Base-by-base conservation (phyloP, 2,888 invertebrate genomes). In the Dynastes hyllus region DNA sequence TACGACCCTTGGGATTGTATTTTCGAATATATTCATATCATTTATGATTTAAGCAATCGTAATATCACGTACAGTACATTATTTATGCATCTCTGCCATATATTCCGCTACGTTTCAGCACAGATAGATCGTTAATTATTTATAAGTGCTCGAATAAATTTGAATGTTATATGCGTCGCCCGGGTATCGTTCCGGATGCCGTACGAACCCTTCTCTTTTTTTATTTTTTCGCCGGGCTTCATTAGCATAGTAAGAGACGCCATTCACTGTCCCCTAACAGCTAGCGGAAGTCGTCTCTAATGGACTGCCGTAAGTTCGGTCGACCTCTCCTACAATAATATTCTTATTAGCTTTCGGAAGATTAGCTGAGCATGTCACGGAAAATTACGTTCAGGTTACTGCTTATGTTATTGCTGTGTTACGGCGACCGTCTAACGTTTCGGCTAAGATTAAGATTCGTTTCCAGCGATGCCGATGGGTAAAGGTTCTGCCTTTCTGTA, bases 271-370 rank as follows among this genome's bases (percentile, higher is more conserved):
- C 37, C 58, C 55, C 55, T 58, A 71, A 71, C 55, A 71, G 50
- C 71, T 55, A 71, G 32, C 71, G 71, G 71, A 71, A 58, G 71
- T 71, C 71, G 71, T n/a, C 71, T 37, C 55, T 71, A 71, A 71
- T 58, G 71, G 71, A 71, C 71, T 37, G 55, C 71, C 71, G 11
- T 58, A 71, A 71, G 71, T 71, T 71, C 58, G 11, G 16, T 11
- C 71, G 71, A 71, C 55, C 71, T 69, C 67, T 37, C 55, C 32
- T 58, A 71, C 58, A 71, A 71, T 71, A 32, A 71, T 71, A 71
- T 71, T 71, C 71, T 71, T 71, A 71, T 71, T 71, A 55, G 58
- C 40, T 71, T 58, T 51, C 22, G 71, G 55, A 40, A 71, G 53
- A 58, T 71, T 71, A 71, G 71, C 16, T 32, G 32, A 40, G 16